Evolutionary conservation across 2,888 invertebrate species (phyloP).

Genomic region (Cryptocheilus praepositus): DNA sequence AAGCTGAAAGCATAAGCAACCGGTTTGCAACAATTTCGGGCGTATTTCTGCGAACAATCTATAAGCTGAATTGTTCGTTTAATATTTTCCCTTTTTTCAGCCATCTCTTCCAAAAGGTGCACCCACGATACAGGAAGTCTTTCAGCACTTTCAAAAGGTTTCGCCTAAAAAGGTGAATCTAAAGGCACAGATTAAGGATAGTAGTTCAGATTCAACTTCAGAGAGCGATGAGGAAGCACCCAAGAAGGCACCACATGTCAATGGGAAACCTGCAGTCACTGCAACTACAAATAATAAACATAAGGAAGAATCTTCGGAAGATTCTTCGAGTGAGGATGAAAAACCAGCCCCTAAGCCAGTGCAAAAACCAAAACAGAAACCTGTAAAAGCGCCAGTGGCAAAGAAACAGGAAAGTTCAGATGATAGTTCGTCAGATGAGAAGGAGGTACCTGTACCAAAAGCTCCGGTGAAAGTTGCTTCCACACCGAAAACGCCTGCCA

Average conservation of each 20-base stretch:
- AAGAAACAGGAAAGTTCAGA: conserved; percentile 68
- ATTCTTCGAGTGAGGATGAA: conserved; percentile 64
- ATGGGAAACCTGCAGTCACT: conserved; percentile 56
- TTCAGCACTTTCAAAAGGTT: conserved; percentile 78
- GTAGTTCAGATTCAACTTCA: conserved; percentile 71
- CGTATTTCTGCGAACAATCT: no score
- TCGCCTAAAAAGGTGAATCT: conserved; percentile 75
- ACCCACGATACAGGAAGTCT: conserved; percentile 80
- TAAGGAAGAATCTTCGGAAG: conserved; percentile 58
- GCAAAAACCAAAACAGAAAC: conserved; percentile 51
- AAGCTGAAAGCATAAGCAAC: no score
- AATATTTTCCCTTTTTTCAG: conserved; percentile 74
- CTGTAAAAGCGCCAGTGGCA: conserved; percentile 50
- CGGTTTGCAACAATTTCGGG: no score
- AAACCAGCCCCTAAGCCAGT: conserved; percentile 45
- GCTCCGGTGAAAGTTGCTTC: conserved; percentile 31
- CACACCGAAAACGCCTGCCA: conserved; percentile 31
- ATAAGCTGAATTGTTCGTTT: no score
- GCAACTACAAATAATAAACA: conserved; percentile 40
- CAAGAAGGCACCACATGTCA: conserved; percentile 56
- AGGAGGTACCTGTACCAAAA: conserved; percentile 42
- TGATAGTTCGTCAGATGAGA: conserved; percentile 65
- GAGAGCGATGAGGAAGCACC: conserved; percentile 63
- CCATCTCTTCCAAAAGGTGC: conserved; percentile 80
- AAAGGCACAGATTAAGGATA: conserved; percentile 61